Base-by-base conservation (phyloP, 2,113 vertebrate genomes). In the Gasterosteus aculeatus region DNA sequence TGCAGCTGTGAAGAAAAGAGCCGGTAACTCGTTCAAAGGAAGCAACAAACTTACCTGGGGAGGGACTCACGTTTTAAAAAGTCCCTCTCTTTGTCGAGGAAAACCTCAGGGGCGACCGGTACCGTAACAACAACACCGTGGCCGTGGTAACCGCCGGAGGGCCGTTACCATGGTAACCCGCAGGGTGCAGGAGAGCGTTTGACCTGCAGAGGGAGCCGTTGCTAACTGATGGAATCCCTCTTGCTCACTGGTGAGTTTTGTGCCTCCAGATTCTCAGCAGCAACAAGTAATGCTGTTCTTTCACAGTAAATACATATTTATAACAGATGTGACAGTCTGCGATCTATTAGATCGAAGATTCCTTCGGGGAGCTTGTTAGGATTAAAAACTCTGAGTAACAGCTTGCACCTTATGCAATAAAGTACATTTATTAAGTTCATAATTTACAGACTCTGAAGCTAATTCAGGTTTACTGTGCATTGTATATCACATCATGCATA, bases 161-260 rank as follows among this genome's bases (percentile, higher is more conserved):
- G 22, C 22, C 22, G 22, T 26, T 26, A 26, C 22, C 68, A 85
- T 82, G 57, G 79, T 8, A 65, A 87, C 62, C 3, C 4, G 57
- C 9, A 10, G 38, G 61, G 38, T 75, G 64, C 41, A 6, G 18
- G 1, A 9, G 14, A 7, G 29, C 1, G 3, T 33, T 10, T 4
- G 5, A 15, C 56, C 81, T 1, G 33, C 47, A 81, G 87, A 69
- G 73, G 73, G 67, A 22, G 61, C 26, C 49, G 41, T 72, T 77
- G 59, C 61, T 10, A 1, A 35, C 22, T 14, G 33, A 69, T 15
- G 12, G 3, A 65, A 72, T 3, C 3, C 10, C 7, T 35, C 8
- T 10, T 4, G 2, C 19, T 47, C n/a, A 61, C 29, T 75, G 26
- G 46, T 67, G 16, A 16, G 19, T 54, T 74, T 35, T 53, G 2